Percentiles rank a stretch among this genome's conserved stretches.
phyloP scores from a whole-genome alignment of 1,140 invertebrate species.

The Mercenaria mercenaria region DNA sequence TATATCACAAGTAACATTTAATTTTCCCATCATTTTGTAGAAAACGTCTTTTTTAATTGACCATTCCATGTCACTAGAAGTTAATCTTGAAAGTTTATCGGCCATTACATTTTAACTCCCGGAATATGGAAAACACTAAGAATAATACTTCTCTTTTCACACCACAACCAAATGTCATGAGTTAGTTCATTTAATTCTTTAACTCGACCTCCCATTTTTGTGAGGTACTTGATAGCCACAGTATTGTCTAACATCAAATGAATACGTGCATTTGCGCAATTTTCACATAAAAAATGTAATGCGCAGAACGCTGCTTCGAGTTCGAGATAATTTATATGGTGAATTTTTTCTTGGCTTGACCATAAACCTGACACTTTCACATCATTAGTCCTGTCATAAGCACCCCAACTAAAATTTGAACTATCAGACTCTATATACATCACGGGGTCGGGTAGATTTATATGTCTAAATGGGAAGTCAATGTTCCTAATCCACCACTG shows the following conservation, averaged over 20 bases:
- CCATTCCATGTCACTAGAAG: too few relatives aligned
- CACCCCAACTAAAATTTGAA: too few relatives aligned
- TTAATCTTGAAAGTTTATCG: too few relatives aligned
- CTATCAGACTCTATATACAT: too few relatives aligned
- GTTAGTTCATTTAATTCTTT: neutral
- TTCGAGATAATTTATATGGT: neutral
- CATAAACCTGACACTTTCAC: too few relatives aligned
- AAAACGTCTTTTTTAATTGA: too few relatives aligned
- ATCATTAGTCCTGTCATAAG: too few relatives aligned
- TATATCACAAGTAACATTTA: neutral
- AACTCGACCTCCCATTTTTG: neutral
- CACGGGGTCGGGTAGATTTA: too few relatives aligned
- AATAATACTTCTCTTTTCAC: neutral
- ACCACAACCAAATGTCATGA: neutral
- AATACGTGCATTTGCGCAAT: neutral
- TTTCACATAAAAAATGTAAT: neutral
- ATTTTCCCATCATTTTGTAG: too few relatives aligned
- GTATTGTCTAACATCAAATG: neutral
- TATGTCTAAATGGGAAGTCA: too few relatives aligned
- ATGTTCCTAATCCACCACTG: too few relatives aligned
- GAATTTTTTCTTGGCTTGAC: neutral
- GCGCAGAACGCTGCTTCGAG: neutral
- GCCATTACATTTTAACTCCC: neutral
- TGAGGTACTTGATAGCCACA: neutral
- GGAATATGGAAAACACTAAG: neutral